These are phyloP conservation scores for Synodontis membranacea DNA, from an alignment of 2,113 vertebrate genomes.

Conservation along the genomic window DNA sequence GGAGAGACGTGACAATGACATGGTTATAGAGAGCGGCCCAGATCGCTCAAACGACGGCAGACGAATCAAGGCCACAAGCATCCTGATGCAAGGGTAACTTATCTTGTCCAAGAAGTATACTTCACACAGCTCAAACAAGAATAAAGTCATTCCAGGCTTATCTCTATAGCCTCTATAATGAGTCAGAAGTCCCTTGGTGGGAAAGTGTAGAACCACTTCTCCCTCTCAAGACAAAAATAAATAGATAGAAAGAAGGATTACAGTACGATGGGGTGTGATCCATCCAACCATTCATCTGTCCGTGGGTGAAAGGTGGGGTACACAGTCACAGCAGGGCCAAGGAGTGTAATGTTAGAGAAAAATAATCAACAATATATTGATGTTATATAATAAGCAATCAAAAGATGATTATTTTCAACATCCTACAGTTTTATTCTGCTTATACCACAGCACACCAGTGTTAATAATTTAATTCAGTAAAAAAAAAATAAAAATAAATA, in stretches of 20 bases:
- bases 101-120: not conserved
- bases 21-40: conserved; percentile 11
- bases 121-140: conserved; percentile 6
- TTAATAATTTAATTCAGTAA: not conserved
- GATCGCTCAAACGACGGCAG: not conserved
- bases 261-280: not conserved
- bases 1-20: conserved; percentile 18
- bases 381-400: not conserved
- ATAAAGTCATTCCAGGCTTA: not conserved
- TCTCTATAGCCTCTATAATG: not conserved
- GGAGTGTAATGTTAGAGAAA: not conserved
- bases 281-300: no score
- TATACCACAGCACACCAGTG: not conserved
- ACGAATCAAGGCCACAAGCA: not conserved
- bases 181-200: not conserved
- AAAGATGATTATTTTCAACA: not conserved
- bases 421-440: not conserved
- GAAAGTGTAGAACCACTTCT: not conserved
- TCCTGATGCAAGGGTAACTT: not conserved
- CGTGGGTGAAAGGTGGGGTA: no score
- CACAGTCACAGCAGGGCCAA: no score
- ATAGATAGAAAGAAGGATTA: not conserved
- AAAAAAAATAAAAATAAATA: no score
- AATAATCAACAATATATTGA: not conserved
- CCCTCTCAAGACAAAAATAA: no score